Conservation (phyloP, 2,888 invertebrate genomes). For the Heliconius cydno region DNA sequence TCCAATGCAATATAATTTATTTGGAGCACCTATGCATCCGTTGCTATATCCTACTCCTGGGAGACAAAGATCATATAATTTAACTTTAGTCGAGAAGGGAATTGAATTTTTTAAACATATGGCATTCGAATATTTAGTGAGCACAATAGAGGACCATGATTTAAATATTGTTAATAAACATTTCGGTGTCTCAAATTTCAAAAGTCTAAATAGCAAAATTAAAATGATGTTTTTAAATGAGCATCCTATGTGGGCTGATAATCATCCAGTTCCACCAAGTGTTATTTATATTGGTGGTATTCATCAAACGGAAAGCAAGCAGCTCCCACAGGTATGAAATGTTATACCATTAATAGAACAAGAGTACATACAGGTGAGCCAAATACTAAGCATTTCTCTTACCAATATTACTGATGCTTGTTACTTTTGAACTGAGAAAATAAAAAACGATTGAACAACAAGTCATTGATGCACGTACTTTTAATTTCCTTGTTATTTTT, state of each 20-base stretch:
- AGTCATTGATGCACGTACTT: no score
- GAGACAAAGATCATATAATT: constrained; percentile 48
- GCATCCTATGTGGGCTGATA: constrained; percentile 58
- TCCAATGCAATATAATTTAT: constrained; percentile 27
- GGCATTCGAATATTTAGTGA: constrained; percentile 10
- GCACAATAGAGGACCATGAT: constrained; percentile 38
- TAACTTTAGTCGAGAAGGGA: constrained; percentile 54
- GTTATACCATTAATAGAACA: neutral
- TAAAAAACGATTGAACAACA: no score
- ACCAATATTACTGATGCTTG: no score
- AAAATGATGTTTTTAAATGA: constrained; percentile 58
- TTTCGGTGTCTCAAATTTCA: constrained; percentile 50
- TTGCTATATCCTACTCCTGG: constrained; percentile 45
- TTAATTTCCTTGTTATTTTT: no score
- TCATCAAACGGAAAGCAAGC: constrained; percentile 52
- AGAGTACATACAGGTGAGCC: no score
- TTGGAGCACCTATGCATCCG: constrained; percentile 49
- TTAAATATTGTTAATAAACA: constrained; percentile 46
- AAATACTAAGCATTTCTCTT: no score
- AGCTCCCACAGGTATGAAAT: constrained; percentile 53
- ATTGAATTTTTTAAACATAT: constrained; percentile 38
- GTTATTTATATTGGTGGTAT: constrained; percentile 60
- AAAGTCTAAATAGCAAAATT: constrained; percentile 50
- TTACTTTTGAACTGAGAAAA: no score
- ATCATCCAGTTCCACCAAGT: constrained; percentile 56